These are phyloP conservation scores for Ceramica pisi DNA, from an alignment of 2,888 invertebrate species.

Conservation along the genomic window DNA sequence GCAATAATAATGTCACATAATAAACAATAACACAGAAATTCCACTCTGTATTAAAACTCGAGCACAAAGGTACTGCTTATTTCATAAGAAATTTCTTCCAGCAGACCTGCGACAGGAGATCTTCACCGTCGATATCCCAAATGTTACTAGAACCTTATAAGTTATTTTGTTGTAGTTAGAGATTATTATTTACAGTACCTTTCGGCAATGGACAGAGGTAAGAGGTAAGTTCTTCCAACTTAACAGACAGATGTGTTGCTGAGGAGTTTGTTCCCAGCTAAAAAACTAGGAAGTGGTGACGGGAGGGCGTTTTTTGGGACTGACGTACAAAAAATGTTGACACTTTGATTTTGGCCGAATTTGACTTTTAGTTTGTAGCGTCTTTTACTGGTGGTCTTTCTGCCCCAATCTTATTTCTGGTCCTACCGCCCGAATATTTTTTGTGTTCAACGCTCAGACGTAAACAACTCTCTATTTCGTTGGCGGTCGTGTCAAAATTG, in stretches of 20 bases:
- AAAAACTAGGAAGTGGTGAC: too few relatives aligned
- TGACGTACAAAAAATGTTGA: too few relatives aligned
- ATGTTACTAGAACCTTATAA: background rate
- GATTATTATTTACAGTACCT: background rate
- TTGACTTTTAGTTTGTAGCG: too few relatives aligned
- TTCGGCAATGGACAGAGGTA: too few relatives aligned
- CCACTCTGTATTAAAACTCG: background rate
- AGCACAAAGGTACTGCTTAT: too few relatives aligned
- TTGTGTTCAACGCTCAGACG: conserved; percentile 73
- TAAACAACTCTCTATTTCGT: conserved; percentile 85
- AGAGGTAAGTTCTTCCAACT: too few relatives aligned
- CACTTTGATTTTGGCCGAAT: too few relatives aligned
- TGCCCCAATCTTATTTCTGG: background rate
- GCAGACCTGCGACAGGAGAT: too few relatives aligned
- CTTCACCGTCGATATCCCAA: background rate
- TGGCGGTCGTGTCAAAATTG: conserved; percentile 59
- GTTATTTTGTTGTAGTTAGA: background rate
- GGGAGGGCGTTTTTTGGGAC: too few relatives aligned
- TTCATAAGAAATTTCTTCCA: too few relatives aligned
- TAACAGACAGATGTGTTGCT: too few relatives aligned
- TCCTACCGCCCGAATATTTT: conserved; percentile 71
- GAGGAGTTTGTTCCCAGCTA: too few relatives aligned
- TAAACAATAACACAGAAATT: conserved; percentile 13
- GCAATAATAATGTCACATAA: conserved; percentile 7
- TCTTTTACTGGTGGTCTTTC: conserved; percentile 14